Evolutionary conservation across 2,113 vertebrate genomes (phyloP).

Genomic region (Apaloderma vittatum): DNA sequence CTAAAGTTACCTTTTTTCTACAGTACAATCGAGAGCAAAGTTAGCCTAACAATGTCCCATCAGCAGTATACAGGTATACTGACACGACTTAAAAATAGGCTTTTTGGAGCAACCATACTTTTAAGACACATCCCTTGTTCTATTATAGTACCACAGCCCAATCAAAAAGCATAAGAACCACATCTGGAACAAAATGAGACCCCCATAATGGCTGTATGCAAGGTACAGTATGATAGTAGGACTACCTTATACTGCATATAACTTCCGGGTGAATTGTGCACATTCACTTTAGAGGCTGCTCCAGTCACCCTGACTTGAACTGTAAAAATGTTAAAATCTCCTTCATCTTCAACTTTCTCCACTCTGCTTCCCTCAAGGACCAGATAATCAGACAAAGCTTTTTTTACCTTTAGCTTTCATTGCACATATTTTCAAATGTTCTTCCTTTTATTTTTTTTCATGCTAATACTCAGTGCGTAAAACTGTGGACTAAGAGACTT

Average conservation of each 20-base stretch:
- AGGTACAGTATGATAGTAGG: not conserved
- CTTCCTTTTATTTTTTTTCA: not conserved
- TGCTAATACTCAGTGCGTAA: not conserved
- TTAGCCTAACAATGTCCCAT: not conserved
- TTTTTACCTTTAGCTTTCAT: not conserved
- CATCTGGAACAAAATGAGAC: not conserved
- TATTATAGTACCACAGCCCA: not conserved
- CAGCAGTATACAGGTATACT: not conserved
- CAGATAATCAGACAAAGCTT: not conserved
- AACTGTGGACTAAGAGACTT: not conserved
- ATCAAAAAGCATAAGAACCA: not conserved
- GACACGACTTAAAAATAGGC: not conserved
- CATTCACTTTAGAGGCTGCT: not conserved
- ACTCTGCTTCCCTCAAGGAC: not conserved
- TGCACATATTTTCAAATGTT: not conserved
- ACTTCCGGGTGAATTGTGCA: not conserved
- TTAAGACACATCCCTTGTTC: not conserved
- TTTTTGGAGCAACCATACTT: not conserved
- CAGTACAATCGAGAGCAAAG: not conserved
- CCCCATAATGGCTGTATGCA: accelerated
- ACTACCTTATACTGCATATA: not conserved
- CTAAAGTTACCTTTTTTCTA: not conserved
- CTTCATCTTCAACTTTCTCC: not conserved
- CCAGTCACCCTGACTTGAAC: not conserved
- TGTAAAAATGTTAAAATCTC: not conserved